These are phyloP conservation scores for Agrochola litura DNA, from an alignment of 2,888 invertebrate genomes.

Conservation along the genomic window DNA sequence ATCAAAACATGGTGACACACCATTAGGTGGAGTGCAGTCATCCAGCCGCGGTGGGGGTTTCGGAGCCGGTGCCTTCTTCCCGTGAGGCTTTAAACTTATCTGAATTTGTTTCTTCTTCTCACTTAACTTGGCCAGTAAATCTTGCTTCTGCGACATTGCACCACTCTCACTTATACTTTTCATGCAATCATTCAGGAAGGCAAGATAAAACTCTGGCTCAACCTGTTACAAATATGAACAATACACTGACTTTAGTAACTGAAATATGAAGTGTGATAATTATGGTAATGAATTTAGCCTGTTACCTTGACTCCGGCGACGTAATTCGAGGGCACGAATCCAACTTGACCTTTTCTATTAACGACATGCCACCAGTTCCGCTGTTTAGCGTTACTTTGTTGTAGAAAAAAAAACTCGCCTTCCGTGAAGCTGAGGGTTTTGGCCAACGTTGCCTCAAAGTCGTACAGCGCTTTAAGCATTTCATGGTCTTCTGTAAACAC, in stretches of 20 bases:
- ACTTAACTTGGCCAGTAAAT: slow-evolving; percentile 91
- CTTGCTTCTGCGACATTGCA: slow-evolving; percentile 90
- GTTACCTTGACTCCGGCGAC: slow-evolving; percentile 94
- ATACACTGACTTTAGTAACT: slow-evolving; percentile 47
- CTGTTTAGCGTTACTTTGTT: slow-evolving; percentile 95
- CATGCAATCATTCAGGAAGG: slow-evolving; percentile 93
- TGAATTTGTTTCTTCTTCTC: slow-evolving; percentile 92
- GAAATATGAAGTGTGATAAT: slow-evolving; percentile 55
- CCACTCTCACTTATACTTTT: slow-evolving; percentile 88
- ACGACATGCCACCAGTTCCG: slow-evolving; percentile 97
- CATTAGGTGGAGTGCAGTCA: slow-evolving; percentile 86
- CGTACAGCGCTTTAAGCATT: slow-evolving; percentile 95
- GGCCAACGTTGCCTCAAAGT: slow-evolving; percentile 95
- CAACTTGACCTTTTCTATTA: slow-evolving; percentile 95
- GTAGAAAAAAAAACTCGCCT: slow-evolving; percentile 95
- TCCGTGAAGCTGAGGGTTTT: slow-evolving; percentile 95
- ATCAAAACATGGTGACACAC: slow-evolving; percentile 87
- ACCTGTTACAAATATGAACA: slow-evolving; percentile 84
- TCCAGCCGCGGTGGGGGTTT: slow-evolving; percentile 86
- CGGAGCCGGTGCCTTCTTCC: slow-evolving; percentile 84
- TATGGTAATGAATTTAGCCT: slow-evolving; percentile 62
- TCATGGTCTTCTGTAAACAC: slow-evolving; percentile 92
- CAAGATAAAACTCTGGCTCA: slow-evolving; percentile 93
- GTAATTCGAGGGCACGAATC: slow-evolving; percentile 97
- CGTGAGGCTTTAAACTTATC: slow-evolving; percentile 76